These are phyloP conservation scores for Lissocephala sabroskyi DNA, from an alignment of 2,888 invertebrate species.

Conservation along the genomic window DNA sequence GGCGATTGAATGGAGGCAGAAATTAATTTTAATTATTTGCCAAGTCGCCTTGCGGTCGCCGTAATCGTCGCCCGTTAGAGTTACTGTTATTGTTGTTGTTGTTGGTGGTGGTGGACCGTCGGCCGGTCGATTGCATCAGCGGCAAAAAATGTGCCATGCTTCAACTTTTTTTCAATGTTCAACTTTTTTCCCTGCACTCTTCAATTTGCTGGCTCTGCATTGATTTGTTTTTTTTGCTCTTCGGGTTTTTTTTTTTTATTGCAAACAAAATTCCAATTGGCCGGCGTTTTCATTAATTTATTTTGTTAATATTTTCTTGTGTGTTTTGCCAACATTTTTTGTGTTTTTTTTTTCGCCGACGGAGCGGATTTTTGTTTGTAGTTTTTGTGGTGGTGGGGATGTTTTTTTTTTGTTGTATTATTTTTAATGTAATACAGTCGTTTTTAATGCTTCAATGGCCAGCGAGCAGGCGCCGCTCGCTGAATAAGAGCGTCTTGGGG, in stretches of 20 bases:
- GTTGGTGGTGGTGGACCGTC: neutral
- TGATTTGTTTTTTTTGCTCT: neutral
- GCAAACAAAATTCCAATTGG: too few relatives aligned
- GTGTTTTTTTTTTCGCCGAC: neutral
- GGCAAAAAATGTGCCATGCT: slow-evolving; percentile 3
- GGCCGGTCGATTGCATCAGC: slow-evolving; percentile 33
- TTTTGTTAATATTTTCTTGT: neutral
- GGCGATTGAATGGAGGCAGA: too few relatives aligned
- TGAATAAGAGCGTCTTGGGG: too few relatives aligned
- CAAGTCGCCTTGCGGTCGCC: slow-evolving; percentile 3
- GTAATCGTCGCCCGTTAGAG: too few relatives aligned
- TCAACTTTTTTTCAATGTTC: neutral
- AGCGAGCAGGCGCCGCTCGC: slow-evolving; percentile 17
- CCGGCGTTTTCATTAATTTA: slow-evolving; percentile 5
- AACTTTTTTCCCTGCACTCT: slow-evolving; percentile 1
- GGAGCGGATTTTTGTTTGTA: neutral
- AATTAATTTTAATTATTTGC: slow-evolving; percentile 41
- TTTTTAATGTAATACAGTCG: slow-evolving; percentile 15
- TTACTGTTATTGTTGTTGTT: slow-evolving; percentile 7
- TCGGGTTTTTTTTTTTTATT: too few relatives aligned
- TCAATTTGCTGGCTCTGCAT: neutral
- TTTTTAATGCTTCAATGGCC: slow-evolving; percentile 32
- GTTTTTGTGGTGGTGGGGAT: neutral
- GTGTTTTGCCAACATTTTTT: neutral
- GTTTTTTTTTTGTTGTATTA: slow-evolving; percentile 2